A percentile compares a stretch with the other conserved stretches of the same genome.
phyloP scores from a whole-genome alignment of 2,797 vertebrate species.

The Pitangus sulphuratus region DNA sequence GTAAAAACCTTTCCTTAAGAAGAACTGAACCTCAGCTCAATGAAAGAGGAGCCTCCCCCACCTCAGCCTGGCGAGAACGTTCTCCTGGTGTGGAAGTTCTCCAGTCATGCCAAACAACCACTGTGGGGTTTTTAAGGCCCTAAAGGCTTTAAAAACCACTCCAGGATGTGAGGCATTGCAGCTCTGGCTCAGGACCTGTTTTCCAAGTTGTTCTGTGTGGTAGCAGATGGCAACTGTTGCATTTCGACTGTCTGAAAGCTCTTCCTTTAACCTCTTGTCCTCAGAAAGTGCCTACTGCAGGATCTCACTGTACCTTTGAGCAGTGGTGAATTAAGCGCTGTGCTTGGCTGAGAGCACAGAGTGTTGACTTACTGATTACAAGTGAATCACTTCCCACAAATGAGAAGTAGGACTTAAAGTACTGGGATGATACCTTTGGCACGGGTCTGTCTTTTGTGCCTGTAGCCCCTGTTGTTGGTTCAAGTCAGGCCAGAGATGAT shows the following conservation, averaged over 20 bases:
- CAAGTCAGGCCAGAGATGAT: neutral
- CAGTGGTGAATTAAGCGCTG: neutral
- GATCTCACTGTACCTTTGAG: neutral
- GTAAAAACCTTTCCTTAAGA: neutral
- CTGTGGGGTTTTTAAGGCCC: neutral
- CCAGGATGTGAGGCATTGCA: neutral
- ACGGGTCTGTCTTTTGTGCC: neutral
- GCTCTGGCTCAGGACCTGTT: neutral
- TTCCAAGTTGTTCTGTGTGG: neutral
- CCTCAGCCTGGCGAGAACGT: neutral
- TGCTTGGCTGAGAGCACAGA: neutral
- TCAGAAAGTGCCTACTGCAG: neutral
- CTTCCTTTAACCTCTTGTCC: neutral
- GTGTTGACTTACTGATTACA: neutral
- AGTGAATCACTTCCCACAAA: neutral
- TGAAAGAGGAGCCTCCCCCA: neutral
- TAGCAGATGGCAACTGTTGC: conserved; percentile 1
- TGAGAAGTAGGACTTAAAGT: neutral
- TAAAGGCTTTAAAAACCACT: conserved; percentile 37
- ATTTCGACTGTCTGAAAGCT: neutral
- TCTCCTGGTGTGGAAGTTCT: conserved; percentile 1
- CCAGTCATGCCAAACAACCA: neutral
- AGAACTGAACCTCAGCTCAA: neutral
- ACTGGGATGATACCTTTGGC: neutral
- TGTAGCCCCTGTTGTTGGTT: neutral